phyloP scores from a whole-genome alignment of 2,113 vertebrate species.

The Diadophis punctatus region DNA sequence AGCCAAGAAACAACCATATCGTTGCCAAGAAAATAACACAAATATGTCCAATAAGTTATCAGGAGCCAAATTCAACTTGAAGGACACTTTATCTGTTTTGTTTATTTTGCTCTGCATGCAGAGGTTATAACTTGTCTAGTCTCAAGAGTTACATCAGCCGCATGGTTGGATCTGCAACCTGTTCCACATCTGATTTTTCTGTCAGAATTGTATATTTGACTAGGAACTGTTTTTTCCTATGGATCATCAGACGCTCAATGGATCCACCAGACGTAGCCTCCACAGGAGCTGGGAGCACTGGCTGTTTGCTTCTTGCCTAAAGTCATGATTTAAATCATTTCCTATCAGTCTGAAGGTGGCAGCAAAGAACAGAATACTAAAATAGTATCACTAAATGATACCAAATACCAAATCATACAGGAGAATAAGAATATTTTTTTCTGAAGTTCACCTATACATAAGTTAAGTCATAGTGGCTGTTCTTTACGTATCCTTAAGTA shows the following conservation, averaged over 20 bases:
- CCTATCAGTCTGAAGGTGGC: neutral
- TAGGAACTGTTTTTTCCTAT: neutral
- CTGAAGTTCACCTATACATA: neutral
- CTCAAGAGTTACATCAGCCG: neutral
- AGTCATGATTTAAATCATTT: neutral
- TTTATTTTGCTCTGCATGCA: neutral
- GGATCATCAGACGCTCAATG: constrained; percentile 46
- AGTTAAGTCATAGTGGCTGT: neutral
- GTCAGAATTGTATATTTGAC: too few species aligned
- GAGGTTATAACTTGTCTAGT: neutral
- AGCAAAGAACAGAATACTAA: neutral
- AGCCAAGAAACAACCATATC: neutral
- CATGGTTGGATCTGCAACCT: neutral
- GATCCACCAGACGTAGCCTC: constrained; percentile 64
- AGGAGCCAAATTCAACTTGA: neutral
- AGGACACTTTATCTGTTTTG: neutral
- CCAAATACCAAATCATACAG: neutral
- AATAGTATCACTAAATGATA: too few species aligned
- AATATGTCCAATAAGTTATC: neutral
- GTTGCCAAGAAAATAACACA: neutral
- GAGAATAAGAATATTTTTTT: neutral
- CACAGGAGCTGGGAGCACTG: constrained; percentile 53
- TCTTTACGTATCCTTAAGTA: neutral
- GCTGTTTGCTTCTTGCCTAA: neutral
- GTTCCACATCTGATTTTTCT: neutral